Evolutionary conservation across 2,888 invertebrate genomes (phyloP), one percentile per base, ranked within the genome.

Genomic region (Agonopterix subpropinquella): DNA sequence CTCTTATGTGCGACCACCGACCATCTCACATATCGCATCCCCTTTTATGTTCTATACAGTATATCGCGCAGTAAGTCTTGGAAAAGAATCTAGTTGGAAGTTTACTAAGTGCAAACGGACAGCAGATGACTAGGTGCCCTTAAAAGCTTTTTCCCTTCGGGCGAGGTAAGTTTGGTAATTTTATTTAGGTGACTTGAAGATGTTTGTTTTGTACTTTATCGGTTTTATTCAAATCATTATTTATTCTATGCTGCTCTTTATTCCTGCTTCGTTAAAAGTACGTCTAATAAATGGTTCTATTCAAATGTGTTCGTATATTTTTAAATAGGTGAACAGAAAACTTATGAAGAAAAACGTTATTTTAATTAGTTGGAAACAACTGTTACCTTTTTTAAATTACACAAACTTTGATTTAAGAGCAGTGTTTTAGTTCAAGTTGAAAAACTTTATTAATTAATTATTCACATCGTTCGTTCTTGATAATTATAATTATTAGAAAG

Each of bases 81-180:
- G 57, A 54, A 52, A 55, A 57, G 58, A 59, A 51, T 55, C 59
- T 56, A 62, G 59, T 67, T 65, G 56, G 61, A 73, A 77, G 69
- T 75, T 77, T 67, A 58, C 63, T 52, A 64, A 72, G 77, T 78
- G 79, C 67, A 65, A 63, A 64, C 57, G 61, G 62, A 65, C 64
- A 64, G 63, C 62, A 64, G 60, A 73, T 69, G 73, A 70, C 69
- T 61, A 52, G 57, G 58, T 62, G 64, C 65, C 65, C 64, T 69
- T 66, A 64, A 60, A 62, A 68, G 65, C 63, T 65, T 61, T 70
- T 61, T 61, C 62, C 66, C 71, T 60, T 54, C 58, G 70, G 70
- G 71, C 67, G 57, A 73, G 80, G 83, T 83, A 73, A 81, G 82
- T 80, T 80, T 71, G 49, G 63, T 63, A 64, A 48, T 46, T 42